Conservation (phyloP, 2,888 invertebrate genomes). For the Schizotus pectinicornis region DNA sequence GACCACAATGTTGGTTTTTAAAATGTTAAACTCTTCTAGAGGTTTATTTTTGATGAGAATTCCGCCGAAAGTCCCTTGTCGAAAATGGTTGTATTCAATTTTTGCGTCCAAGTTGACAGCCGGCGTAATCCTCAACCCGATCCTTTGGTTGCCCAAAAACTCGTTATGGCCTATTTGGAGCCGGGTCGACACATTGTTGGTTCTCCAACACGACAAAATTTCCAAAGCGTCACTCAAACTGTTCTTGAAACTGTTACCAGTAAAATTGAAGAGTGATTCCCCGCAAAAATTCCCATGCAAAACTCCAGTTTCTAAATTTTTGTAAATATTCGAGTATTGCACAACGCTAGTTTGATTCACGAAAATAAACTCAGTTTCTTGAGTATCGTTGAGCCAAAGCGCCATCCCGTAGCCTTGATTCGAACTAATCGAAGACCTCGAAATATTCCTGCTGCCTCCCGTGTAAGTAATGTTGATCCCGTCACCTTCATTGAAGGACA, state of each 20-base stretch:
- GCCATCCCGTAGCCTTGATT: conserved; percentile 90
- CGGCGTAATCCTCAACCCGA: conserved; percentile 80
- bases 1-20: conserved; percentile 74
- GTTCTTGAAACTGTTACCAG: conserved; percentile 85
- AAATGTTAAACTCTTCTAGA: conserved; percentile 78
- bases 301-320: conserved; percentile 87
- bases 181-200: conserved; percentile 61
- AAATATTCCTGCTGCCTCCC: conserved; percentile 93
- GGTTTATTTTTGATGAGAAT: conserved; percentile 83
- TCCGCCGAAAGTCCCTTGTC: conserved; percentile 80
- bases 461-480: conserved; percentile 95
- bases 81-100: conserved; percentile 90
- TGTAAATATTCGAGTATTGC: conserved; percentile 84
- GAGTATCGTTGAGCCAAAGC: conserved; percentile 88
- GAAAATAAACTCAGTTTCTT: conserved; percentile 76
- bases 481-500: conserved; percentile 91
- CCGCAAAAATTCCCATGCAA: conserved; percentile 93
- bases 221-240: conserved; percentile 81
- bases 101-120: conserved; percentile 78
- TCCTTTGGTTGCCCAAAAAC: conserved; percentile 77
- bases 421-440: conserved; percentile 81
- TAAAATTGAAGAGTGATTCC: conserved; percentile 85
- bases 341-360: conserved; percentile 86
- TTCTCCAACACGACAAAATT: conserved; percentile 82
- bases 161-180: conserved; percentile 87